phyloP scores from a whole-genome alignment of 1,140 invertebrate species.

The Formica selysi region DNA sequence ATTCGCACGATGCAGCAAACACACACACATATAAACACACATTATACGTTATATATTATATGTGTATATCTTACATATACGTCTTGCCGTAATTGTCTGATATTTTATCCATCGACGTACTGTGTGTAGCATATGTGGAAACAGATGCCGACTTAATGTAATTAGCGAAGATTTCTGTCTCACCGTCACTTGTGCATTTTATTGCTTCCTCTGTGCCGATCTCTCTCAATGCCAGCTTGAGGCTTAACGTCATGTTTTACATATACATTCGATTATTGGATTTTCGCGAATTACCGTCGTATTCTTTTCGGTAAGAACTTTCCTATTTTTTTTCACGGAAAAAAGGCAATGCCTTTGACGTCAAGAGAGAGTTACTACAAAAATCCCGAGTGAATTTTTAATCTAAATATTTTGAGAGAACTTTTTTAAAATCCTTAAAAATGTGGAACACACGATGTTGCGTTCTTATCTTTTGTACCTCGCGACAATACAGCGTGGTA shows the following conservation, averaged over 20 bases:
- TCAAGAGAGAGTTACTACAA: not conserved
- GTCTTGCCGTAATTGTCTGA: slow-evolving; percentile 32
- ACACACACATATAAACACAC: not conserved
- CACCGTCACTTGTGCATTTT: slow-evolving; percentile 31
- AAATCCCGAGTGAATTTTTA: slow-evolving; percentile 10
- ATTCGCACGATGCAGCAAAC: not conserved
- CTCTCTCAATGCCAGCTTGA: not conserved
- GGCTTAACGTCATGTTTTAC: slow-evolving; percentile 1
- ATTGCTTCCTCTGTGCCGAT: slow-evolving; percentile 13
- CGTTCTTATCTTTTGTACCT: not conserved
- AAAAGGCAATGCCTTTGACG: not conserved
- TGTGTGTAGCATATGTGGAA: slow-evolving; percentile 9
- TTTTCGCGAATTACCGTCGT: slow-evolving; percentile 14
- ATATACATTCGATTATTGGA: slow-evolving; percentile 9
- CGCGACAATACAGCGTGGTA: slow-evolving; percentile 44
- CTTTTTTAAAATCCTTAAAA: not conserved
- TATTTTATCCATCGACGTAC: slow-evolving; percentile 50
- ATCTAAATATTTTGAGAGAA: not conserved
- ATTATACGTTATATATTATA: too few relatives aligned
- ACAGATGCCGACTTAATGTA: slow-evolving; percentile 58
- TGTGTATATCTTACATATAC: not conserved
- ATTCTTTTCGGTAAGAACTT: not conserved
- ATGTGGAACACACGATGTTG: not conserved
- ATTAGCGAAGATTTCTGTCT: slow-evolving; percentile 56
- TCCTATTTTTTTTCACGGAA: not conserved